Evolutionary conservation across 1,140 invertebrate species (phyloP), one percentile per base, ranked within the genome.

Genomic region (Drosophila bifasciata): DNA sequence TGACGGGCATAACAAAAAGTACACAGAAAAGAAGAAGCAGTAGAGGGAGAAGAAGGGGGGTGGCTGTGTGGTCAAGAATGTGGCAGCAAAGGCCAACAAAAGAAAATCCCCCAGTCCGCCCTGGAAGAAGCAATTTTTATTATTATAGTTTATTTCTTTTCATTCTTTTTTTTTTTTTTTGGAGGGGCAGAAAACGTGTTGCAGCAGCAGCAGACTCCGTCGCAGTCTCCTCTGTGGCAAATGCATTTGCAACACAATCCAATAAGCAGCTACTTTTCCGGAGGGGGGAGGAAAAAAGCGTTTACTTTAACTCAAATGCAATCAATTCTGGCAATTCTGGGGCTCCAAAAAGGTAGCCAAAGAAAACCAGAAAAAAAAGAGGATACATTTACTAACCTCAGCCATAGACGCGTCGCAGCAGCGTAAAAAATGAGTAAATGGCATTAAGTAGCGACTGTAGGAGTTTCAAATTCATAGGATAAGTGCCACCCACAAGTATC

Each of bases 81-180:
- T 58, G 48, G 61, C 40, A 25, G 8, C n/a, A 51, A 55, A 23
- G 40, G 25, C 58, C 49, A 44, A 71, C 64, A 79, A 76, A 36
- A 60, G 60, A 56, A 71, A 40, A n/a, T n/a, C 48, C 52, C 25
- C 25, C 23, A 44, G 51, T 40, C 53, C 61, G 51, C 45, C 53
- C 61, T 15, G 55, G 25, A 16, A 73, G 59, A 46, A 74, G 70
- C 70, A 64, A 76, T 85, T 84, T 84, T 76, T 36, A 36, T 36
- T 84, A 84, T 84, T 86, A 80, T 86, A 79, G 76, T 80, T 85
- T 84, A 86, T 84, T 85, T 85, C 59, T 41, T 52, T 69, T 49
- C 15, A 44, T 23, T 60, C 40, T 28, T 55, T 51, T 61, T 32
- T 25, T 28, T 52, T 59, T 53, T 69, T 79, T 61, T 21, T 21